Base-by-base conservation (phyloP, 1,140 invertebrate genomes). In the Agrilus planipennis region DNA sequence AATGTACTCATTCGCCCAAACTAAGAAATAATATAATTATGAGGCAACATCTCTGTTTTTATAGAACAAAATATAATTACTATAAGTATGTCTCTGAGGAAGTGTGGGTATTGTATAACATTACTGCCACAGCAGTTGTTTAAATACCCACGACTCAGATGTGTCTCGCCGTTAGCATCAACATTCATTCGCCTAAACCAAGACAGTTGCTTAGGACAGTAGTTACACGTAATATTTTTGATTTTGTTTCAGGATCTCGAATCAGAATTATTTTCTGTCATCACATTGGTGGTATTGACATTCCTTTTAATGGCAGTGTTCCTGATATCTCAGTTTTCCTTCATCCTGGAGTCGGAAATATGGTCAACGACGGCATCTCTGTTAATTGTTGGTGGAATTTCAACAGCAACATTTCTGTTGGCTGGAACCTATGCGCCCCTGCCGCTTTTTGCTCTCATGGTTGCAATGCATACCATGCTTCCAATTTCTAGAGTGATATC, bases 391-490 rank as follows among this genome's bases (percentile, higher is more conserved):
- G 45, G 60, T 3, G 55, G 59, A 3, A 59, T 73, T 0, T 64
- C 70, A 0, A 62, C 62, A 11, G 66, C 65, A 2, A 69, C 70
- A 0, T 41, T 67, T 0, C 50, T 70, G 21, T 61, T 73, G 46
- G 71, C 67, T 0, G 68, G 67, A 6, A 56, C 68, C 29, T 67
- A 73, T 41, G 75, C 76, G 2, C 72, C 75, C 1, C 52, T 79
- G 37, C 72, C 76, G 2, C 64, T 81, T 17, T 79, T 78, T 47
- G 72, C 76, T 4, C 60, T 80, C 0, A 67, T 81, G 49, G 50
- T 81, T 57, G 77, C 74, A 51, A 70, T 78, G 27, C 77, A 81
- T 51, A 79, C 78, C 30, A 80, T 80, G 77, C 67, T 81, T 60
- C 78, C 78, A 1, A 68, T 80, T 45, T 75, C 77, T 1, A 62